Base-by-base conservation (phyloP, 2,797 vertebrate genomes). In the Hoplostethus atlanticus region DNA sequence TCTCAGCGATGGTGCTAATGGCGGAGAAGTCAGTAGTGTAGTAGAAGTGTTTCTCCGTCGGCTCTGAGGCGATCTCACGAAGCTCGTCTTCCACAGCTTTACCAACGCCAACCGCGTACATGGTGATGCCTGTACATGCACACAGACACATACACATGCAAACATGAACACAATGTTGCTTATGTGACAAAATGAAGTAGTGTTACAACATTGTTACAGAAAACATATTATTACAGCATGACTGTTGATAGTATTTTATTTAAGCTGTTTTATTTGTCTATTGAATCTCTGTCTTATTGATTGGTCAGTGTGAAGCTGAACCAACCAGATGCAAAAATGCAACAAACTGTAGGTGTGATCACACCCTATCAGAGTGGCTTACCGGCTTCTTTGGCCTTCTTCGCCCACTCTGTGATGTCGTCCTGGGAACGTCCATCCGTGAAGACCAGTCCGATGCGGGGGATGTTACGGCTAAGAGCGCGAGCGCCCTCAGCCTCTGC, bases 401-500 rank as follows among this genome's bases (percentile, higher is more conserved):
- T 96, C 55, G 97, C 96, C 93, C 94, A 98, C 86, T 96, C 96
- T 0, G 96, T 96, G 92, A 99, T 96, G 92, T 98, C 96, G 16
- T 99, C 98, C 89, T 99, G 98, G 16, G 98, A 99, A 15, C 97
- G 97, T 0, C 98, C 98, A 0, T 99, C 98, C 0, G 98, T 99
- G 91, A 99, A 99, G 62, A 99, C 95, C 6, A 99, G 90, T 38
- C 98, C 97, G 0, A 99, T 91, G 1, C 96, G 93, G 30, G 97
- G 97, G 77, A 98, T 84, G 36, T 95, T 96, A 46, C 93, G 93
- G 61, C 86, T 89, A 2, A 91, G 77, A 1, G 96, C 92, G 9
- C 98, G 95, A 3, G 97, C 97, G 0, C 97, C 98, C 77, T 97
- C 97, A 0, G 93, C 88, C 91, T 98, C 96, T 0, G 96, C 96